Evolutionary conservation across 2,888 invertebrate species (phyloP), one percentile per base, ranked within the genome.

Genomic region (Brachycybe producta): DNA sequence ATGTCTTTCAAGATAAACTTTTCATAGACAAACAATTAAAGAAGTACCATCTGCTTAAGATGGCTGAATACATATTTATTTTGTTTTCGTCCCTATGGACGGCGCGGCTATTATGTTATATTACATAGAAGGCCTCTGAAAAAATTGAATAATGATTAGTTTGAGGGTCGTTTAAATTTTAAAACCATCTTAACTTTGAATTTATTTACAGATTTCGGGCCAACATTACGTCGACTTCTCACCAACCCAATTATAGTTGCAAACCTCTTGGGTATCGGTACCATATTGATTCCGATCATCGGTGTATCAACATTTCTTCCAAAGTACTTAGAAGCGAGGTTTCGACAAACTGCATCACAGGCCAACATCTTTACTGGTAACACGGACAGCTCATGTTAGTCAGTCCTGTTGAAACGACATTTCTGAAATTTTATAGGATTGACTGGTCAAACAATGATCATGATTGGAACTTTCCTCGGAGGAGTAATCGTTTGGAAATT

Each of bases 301-400:
- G 79, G 78, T 0, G 78, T 78, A 58, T 77, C 80, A 61, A 82
- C 79, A 8, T 83, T 79, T 62, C 67, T 81, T 57, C 77, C 79
- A 8, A 82, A 82, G 62, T 81, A 81, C 62, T 73, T 83, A 61
- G 82, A 83, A 66, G 78, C 80, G 7, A 80, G 81, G 62, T 84
- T 77, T 61, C 73, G 75, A 55, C 74, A 75, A 53, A 74, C 75
- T 0, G 73, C 85, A 0, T 78, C 77, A 8, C 71, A 70, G 50
- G 80, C 80, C 13, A 79, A 78, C 17, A 70, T 79, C 53, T 68
- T 80, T 53, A 74, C 79, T 56, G 84, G 79, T 77, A 64, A 58
- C 8, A 30, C 8, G n/a, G n/a, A 30, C n/a, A n/a, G n/a, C 21
- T 41, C 19, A 41, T 21, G n/a, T 41, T 5, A 8, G 13, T 41